Evolutionary conservation across 2,113 vertebrate species (phyloP).

Genomic region (Asarcornis scutulata): DNA sequence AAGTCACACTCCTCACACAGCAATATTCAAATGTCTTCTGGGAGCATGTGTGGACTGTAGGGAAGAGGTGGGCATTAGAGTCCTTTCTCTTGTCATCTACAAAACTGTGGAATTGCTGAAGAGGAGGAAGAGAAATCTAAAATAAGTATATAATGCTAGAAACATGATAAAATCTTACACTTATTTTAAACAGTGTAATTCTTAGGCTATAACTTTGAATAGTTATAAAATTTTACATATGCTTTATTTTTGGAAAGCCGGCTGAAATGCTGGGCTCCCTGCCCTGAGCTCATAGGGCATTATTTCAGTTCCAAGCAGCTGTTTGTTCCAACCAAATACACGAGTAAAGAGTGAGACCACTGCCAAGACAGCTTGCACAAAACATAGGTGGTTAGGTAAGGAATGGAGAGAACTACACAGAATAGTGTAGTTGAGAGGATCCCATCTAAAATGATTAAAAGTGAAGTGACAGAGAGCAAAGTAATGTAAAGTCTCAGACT

Average conservation of each 20-base stretch:
- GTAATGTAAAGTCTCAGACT: not conserved
- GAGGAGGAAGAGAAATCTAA: not conserved
- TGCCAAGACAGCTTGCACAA: not conserved
- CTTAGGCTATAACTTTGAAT: not conserved
- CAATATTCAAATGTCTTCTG: not conserved
- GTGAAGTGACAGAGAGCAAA: not conserved
- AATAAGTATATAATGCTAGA: not conserved
- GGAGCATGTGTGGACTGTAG: not conserved
- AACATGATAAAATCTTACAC: not conserved
- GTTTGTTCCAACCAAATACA: not conserved
- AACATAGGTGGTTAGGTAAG: fast-evolving
- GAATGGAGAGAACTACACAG: fast-evolving
- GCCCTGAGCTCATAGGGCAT: not conserved
- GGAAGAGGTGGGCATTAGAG: not conserved
- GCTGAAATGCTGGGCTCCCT: not conserved
- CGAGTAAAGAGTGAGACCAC: not conserved
- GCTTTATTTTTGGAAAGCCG: not conserved
- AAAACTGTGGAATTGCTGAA: not conserved
- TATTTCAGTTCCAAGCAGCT: not conserved
- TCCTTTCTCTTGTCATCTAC: not conserved
- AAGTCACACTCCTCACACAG: not conserved
- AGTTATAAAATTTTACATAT: not conserved
- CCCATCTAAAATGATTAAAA: not conserved
- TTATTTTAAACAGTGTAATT: not conserved
- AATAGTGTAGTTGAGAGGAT: not conserved